Percentiles rank a stretch among this genome's conserved stretches.
These are phyloP conservation scores for Anolis sagrei DNA, from an alignment of 2,113 vertebrate genomes.

Conservation along the genomic window DNA sequence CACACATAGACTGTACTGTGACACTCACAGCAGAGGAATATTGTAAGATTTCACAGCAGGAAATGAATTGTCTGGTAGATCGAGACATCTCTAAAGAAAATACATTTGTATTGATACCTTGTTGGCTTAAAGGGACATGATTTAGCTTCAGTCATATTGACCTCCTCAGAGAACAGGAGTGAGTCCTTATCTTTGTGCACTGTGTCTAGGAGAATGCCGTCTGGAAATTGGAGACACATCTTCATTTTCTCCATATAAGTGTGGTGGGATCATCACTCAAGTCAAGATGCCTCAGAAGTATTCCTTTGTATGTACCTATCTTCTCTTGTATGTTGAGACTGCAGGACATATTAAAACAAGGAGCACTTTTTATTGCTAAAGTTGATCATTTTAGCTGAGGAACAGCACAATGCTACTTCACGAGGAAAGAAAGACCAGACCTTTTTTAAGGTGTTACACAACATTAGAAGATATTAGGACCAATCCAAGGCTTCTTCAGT, in stretches of 20 bases:
- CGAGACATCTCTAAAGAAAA: not conserved
- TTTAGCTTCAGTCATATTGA: not conserved
- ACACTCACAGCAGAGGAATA: not conserved
- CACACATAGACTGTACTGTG: too few species aligned
- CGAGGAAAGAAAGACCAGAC: not conserved
- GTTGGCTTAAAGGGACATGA: not conserved
- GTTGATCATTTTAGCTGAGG: not conserved
- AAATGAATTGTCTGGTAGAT: not conserved
- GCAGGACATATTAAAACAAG: not conserved
- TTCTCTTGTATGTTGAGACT: fast-evolving
- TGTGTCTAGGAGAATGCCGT: constrained; percentile 66
- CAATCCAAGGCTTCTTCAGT: not conserved
- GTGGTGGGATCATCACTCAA: constrained; percentile 78
- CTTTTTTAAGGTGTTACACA: not conserved
- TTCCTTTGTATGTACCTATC: constrained; percentile 78
- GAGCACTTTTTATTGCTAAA: not conserved
- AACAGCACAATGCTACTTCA: not conserved
- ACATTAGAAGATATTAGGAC: not conserved
- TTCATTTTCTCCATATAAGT: constrained; percentile 77
- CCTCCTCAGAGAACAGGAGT: not conserved
- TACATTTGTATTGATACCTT: not conserved
- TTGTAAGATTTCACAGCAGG: not conserved
- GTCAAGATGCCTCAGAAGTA: constrained; percentile 70
- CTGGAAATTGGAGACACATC: constrained; percentile 87
- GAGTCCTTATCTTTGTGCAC: not conserved